A percentile compares a stretch with the other conserved stretches of the same genome.
These are phyloP conservation scores for Otolemur crassicaudatus DNA, from an alignment of 2,797 vertebrate genomes.

Conservation along the genomic window DNA sequence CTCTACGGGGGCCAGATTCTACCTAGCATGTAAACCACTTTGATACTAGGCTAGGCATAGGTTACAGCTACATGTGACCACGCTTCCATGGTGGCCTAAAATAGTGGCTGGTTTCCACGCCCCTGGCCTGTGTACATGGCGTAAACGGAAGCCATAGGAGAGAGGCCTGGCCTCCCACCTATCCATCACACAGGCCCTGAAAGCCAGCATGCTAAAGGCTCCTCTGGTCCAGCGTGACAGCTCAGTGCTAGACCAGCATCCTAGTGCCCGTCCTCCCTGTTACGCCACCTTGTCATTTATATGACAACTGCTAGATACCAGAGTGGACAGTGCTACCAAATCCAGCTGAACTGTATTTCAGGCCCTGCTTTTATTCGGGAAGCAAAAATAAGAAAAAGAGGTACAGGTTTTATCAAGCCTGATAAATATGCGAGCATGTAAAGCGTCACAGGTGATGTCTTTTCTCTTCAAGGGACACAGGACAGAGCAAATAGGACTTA, in stretches of 20 bases:
- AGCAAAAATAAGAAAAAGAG: conserved; percentile 16
- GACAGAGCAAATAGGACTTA: not conserved
- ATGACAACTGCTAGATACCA: not conserved
- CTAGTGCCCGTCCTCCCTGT: no score
- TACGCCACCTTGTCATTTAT: fast-evolving
- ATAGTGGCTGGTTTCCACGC: not conserved
- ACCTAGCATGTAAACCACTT: not conserved
- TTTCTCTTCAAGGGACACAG: not conserved
- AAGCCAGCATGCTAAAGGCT: not conserved
- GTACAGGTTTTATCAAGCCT: not conserved
- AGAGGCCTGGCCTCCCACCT: not conserved
- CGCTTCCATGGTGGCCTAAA: not conserved
- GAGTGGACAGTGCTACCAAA: not conserved
- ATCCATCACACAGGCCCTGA: not conserved
- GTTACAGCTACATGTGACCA: not conserved
- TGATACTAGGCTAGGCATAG: not conserved
- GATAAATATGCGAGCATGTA: not conserved
- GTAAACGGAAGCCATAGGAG: not conserved
- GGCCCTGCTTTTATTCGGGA: not conserved
- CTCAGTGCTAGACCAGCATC: not conserved
- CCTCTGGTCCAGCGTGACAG: not conserved
- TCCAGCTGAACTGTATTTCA: not conserved
- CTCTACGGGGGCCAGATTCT: not conserved
- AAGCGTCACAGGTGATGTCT: fast-evolving
- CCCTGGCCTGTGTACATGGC: not conserved